phyloP scores from a whole-genome alignment of 2,888 invertebrate genomes.

The Clanis bilineata region DNA sequence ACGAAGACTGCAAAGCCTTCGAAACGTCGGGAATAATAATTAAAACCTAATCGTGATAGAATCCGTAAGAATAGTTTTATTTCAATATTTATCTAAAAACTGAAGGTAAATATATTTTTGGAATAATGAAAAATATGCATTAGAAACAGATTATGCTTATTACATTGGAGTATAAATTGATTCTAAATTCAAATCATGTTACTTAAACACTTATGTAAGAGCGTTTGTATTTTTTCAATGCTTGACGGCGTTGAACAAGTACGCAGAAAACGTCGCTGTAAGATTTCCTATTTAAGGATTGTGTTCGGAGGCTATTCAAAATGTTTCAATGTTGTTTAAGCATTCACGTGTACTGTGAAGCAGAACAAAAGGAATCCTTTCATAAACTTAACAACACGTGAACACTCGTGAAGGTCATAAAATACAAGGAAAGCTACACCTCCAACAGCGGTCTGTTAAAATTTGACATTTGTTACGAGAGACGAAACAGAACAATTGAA shows the following conservation, averaged over 20 bases:
- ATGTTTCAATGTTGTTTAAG: slow-evolving; percentile 27
- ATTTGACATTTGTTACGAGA: slow-evolving; percentile 68
- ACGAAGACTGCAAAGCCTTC: too few species aligned
- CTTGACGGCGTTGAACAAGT: not conserved
- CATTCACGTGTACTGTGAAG: slow-evolving; percentile 24
- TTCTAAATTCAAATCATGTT: too few species aligned
- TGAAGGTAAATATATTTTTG: too few species aligned
- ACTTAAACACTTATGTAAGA: too few species aligned
- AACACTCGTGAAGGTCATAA: slow-evolving; percentile 44
- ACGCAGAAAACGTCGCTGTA: not conserved
- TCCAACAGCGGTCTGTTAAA: slow-evolving; percentile 57
- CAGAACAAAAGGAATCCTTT: slow-evolving; percentile 39
- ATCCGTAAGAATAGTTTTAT: too few species aligned
- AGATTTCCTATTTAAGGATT: not conserved
- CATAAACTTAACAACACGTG: slow-evolving; percentile 36
- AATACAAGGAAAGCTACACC: slow-evolving; percentile 44
- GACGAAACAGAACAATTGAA: slow-evolving; percentile 73
- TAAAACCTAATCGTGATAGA: too few species aligned
- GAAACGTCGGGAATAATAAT: too few species aligned
- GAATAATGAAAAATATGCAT: too few species aligned
- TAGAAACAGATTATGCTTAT: too few species aligned
- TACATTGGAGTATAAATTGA: too few species aligned
- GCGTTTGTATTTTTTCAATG: not conserved
- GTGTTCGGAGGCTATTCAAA: slow-evolving; percentile 27
- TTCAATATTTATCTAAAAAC: too few species aligned